phyloP scores from a whole-genome alignment of 2,113 vertebrate species.

The Sinocyclocheilus maitianheensis region DNA sequence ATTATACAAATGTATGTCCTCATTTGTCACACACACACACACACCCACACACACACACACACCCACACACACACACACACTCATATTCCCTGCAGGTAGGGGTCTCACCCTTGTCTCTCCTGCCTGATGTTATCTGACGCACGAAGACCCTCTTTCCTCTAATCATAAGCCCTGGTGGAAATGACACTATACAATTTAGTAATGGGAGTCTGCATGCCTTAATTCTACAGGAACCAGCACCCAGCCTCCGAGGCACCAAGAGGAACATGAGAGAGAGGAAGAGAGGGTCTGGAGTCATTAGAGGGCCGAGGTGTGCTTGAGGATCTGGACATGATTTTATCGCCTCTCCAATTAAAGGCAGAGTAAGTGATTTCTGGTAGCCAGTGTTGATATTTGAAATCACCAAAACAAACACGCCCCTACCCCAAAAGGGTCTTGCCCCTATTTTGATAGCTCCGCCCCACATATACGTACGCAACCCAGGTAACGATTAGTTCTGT shows the following conservation, averaged over 20 bases:
- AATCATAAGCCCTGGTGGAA: slow-evolving; percentile 57
- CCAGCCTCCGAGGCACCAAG: slow-evolving; percentile 4
- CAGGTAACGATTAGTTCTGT: too few species aligned
- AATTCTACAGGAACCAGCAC: slow-evolving; percentile 57
- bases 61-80: background rate
- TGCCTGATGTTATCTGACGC: slow-evolving; percentile 63
- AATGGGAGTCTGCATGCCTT: slow-evolving; percentile 59
- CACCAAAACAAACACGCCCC: too few species aligned
- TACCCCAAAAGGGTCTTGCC: too few species aligned
- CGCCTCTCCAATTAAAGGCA: slow-evolving; percentile 25
- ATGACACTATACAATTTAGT: slow-evolving; percentile 61
- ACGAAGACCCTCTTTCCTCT: slow-evolving; percentile 55
- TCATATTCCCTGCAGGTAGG: slow-evolving; percentile 11
- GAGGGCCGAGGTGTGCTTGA: slow-evolving; percentile 63
- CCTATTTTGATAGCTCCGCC: too few species aligned
- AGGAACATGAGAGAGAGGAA: slow-evolving; percentile 20
- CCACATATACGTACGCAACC: too few species aligned
- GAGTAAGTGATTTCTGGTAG: too few species aligned
- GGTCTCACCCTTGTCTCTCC: slow-evolving; percentile 23
- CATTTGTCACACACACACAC: too few species aligned
- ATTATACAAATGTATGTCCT: too few species aligned
- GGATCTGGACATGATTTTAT: slow-evolving; percentile 69
- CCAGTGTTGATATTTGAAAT: too few species aligned
- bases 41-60: background rate
- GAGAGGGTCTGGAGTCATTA: slow-evolving; percentile 72